Percentiles rank a stretch among this genome's conserved stretches.
phyloP scores from a whole-genome alignment of 2,888 invertebrate species.

The Metopia argyrocephala region DNA sequence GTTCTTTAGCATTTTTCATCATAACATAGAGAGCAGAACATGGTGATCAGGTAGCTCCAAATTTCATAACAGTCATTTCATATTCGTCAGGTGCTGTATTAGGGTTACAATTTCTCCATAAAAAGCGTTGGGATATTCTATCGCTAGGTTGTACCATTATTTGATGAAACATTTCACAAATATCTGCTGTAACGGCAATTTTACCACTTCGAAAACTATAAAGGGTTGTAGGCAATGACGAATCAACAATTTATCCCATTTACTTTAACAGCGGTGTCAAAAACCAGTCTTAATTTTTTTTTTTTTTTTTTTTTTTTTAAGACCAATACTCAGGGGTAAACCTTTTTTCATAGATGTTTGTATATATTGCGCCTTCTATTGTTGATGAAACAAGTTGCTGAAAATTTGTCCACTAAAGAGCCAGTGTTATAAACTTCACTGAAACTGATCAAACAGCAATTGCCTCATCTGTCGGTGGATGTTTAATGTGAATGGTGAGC shows the following conservation, averaged over 20 bases:
- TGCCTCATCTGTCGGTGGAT: too few relatives aligned
- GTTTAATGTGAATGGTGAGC: too few relatives aligned
- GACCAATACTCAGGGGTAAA: too few relatives aligned
- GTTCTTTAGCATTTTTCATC: constrained; percentile 47
- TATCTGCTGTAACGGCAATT: constrained; percentile 68
- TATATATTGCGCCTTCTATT: too few relatives aligned
- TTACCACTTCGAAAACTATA: constrained; percentile 71
- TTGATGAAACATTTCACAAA: constrained; percentile 49
- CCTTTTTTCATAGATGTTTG: too few relatives aligned
- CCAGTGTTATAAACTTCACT: too few relatives aligned
- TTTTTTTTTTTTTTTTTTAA: too few relatives aligned
- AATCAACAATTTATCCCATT: constrained; percentile 69
- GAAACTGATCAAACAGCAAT: too few relatives aligned
- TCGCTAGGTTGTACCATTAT: constrained; percentile 66
- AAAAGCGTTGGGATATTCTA: constrained; percentile 69
- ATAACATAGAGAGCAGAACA: constrained; percentile 63
- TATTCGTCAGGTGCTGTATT: constrained; percentile 35
- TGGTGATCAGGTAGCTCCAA: constrained; percentile 67
- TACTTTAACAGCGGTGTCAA: constrained; percentile 70
- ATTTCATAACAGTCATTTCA: constrained; percentile 63
- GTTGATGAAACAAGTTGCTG: too few relatives aligned
- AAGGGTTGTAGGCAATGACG: constrained; percentile 68
- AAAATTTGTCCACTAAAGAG: too few relatives aligned
- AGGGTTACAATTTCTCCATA: constrained; percentile 66
- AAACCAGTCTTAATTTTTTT: constrained; percentile 68